These are phyloP conservation scores for Drosophila silvestris DNA, from an alignment of 2,888 invertebrate genomes.

Conservation along the genomic window DNA sequence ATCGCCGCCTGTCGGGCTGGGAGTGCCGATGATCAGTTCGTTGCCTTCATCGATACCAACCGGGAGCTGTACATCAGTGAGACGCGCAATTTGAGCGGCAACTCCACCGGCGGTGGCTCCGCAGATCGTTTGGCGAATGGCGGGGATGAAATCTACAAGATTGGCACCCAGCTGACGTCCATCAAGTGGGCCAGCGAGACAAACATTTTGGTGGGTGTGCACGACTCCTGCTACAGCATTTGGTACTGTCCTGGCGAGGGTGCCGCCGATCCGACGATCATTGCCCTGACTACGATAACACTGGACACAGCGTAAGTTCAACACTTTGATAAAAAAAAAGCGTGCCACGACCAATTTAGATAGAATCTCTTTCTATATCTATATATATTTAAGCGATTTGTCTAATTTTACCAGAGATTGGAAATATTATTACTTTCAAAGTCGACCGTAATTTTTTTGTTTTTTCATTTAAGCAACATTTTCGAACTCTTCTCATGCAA, in stretches of 20 bases:
- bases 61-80: slow-evolving; percentile 94
- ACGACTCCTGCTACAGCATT: slow-evolving; percentile 91
- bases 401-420: too few relatives aligned
- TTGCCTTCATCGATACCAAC: slow-evolving; percentile 95
- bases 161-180: slow-evolving; percentile 86
- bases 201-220: slow-evolving; percentile 92
- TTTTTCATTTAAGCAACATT: too few relatives aligned
- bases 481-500: neutral
- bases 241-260: slow-evolving; percentile 93
- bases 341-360: too few relatives aligned
- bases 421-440: too few relatives aligned
- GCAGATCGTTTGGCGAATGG: slow-evolving; percentile 39
- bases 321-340: neutral
- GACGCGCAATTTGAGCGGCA: slow-evolving; percentile 72
- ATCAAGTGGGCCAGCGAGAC: slow-evolving; percentile 90
- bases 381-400: too few relatives aligned
- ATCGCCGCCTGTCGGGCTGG: slow-evolving; percentile 95
- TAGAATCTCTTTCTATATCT: too few relatives aligned
- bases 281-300: slow-evolving; percentile 87
- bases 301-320: slow-evolving; percentile 85
- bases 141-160: slow-evolving; percentile 82
- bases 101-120: neutral
- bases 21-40: slow-evolving; percentile 90
- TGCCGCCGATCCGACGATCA: slow-evolving; percentile 90
- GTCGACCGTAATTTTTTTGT: too few relatives aligned